Evolutionary conservation across 2,113 vertebrate species (phyloP).

Genomic region (Vanacampus margaritifer): DNA sequence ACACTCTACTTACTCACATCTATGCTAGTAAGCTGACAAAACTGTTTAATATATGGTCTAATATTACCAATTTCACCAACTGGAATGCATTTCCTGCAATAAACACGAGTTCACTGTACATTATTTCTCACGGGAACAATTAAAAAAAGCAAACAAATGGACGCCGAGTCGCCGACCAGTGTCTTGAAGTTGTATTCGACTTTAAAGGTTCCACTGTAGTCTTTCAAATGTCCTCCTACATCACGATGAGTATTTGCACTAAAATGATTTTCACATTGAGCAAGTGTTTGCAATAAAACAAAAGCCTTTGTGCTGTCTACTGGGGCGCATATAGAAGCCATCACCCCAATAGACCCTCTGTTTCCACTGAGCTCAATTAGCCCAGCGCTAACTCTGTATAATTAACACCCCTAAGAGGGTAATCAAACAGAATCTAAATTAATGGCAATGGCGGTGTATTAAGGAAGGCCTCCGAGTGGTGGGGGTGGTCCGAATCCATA

Average conservation of each 20-base stretch:
- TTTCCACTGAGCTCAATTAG: conserved; percentile 66
- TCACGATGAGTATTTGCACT: too few relatives aligned
- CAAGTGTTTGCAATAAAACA: conserved; percentile 35
- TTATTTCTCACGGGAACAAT: too few relatives aligned
- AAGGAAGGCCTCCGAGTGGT: conserved; percentile 55
- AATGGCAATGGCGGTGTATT: conserved; percentile 53
- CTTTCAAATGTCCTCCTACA: too few relatives aligned
- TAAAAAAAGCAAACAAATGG: too few relatives aligned
- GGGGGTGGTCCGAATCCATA: conserved; percentile 60
- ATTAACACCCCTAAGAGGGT: conserved; percentile 75
- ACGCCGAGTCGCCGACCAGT: too few relatives aligned
- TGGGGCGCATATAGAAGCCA: conserved; percentile 6
- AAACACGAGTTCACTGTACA: too few relatives aligned
- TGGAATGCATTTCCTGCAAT: too few relatives aligned
- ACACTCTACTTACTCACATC: neutral
- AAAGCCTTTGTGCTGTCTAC: conserved; percentile 54
- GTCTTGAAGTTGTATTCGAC: too few relatives aligned
- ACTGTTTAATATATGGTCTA: too few relatives aligned
- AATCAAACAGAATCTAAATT: conserved; percentile 77
- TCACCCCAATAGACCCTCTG: conserved; percentile 60
- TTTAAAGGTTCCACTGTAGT: too few relatives aligned
- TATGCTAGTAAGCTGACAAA: too few relatives aligned
- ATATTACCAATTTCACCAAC: too few relatives aligned
- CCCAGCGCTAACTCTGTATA: conserved; percentile 63
- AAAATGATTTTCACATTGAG: neutral